phyloP scores from a whole-genome alignment of 2,797 vertebrate genomes.

The Enteromius afrohamiltoni region DNA sequence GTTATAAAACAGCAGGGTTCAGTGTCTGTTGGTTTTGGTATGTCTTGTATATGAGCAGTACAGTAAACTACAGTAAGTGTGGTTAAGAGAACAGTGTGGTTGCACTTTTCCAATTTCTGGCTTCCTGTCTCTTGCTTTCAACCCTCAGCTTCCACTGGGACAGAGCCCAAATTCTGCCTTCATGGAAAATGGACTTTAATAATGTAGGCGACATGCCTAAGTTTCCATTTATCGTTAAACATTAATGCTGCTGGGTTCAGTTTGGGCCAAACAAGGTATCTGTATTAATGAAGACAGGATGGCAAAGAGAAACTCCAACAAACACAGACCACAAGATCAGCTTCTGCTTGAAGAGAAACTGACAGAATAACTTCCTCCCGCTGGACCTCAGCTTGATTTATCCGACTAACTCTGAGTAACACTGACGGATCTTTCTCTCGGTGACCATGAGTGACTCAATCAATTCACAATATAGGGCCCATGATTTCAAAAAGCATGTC shows the following conservation, averaged over 20 bases:
- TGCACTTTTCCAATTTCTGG: conserved; percentile 8
- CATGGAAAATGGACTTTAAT: conserved; percentile 49
- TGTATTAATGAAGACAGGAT: conserved; percentile 56
- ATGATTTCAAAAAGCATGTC: too few relatives aligned
- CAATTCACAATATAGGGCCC: too few relatives aligned
- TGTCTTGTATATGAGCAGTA: background rate
- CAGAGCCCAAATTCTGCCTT: conserved; percentile 29
- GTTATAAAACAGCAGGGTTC: background rate
- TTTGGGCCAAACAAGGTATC: conserved; percentile 48
- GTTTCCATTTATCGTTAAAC: conserved; percentile 57
- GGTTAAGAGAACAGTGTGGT: background rate
- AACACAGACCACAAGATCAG: too few relatives aligned
- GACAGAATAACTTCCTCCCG: too few relatives aligned
- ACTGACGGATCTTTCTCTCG: too few relatives aligned
- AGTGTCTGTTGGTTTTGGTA: background rate
- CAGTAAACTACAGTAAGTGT: background rate
- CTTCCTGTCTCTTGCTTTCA: conserved; percentile 24
- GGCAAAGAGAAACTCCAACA: background rate
- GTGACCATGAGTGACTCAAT: too few relatives aligned
- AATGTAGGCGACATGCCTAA: conserved; percentile 54
- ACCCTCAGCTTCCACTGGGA: conserved; percentile 24
- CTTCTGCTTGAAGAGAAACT: too few relatives aligned
- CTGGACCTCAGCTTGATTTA: too few relatives aligned
- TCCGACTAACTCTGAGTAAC: too few relatives aligned
- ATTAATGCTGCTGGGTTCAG: conserved; percentile 50